Base-by-base conservation (phyloP, 1,140 invertebrate species). In the Lucilia sericata region DNA sequence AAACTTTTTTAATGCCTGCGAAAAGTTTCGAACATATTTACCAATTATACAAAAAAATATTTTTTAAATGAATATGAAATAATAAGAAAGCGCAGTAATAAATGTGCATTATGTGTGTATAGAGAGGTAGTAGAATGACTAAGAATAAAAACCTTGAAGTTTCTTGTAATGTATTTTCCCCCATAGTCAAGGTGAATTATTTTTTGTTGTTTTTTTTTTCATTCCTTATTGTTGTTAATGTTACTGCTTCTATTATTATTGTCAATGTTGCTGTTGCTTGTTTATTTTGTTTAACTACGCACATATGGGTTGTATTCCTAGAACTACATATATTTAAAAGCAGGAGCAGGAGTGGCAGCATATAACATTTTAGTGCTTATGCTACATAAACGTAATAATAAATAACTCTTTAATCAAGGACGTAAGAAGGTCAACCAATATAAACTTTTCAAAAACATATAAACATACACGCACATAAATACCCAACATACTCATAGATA, bases 331-430 rank as follows among this genome's bases (percentile, higher is more conserved):
- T 55, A 55, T 55, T 55, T 55, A 55, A 55, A 2, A 55, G 51
- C 51, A 55, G 1, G 8, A n/a, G 51, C 51, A 55, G 17, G 0
- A n/a, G 51, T 4, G 12, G 17, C 13, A 55, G 2, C 51, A 55
- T 30, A 12, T 12, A 55, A 55, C 51, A 55, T 55, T 7, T 55
- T 55, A 17, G 5, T 55, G 51, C 60, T 21, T 70, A 60, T 17
- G 51, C 51, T 70, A 70, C 65, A 70, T 70, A 70, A 65, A 30
- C 25, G 25, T n/a, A 60, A n/a, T 60, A 42, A 78, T 78, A 49
- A 49, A 80, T 49, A 80, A 80, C 76, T 80, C 34, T 51, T 49
- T 80, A 80, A 49, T 34, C 76, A 80, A 80, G 76, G 76, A 80
- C 76, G 51, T n/a, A 9, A 51, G 76, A 80, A 80, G 76, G 76